Evolutionary conservation across 1,140 invertebrate genomes (phyloP), one percentile per base, ranked within the genome.

Genomic region (Harlomillsia oculata): DNA sequence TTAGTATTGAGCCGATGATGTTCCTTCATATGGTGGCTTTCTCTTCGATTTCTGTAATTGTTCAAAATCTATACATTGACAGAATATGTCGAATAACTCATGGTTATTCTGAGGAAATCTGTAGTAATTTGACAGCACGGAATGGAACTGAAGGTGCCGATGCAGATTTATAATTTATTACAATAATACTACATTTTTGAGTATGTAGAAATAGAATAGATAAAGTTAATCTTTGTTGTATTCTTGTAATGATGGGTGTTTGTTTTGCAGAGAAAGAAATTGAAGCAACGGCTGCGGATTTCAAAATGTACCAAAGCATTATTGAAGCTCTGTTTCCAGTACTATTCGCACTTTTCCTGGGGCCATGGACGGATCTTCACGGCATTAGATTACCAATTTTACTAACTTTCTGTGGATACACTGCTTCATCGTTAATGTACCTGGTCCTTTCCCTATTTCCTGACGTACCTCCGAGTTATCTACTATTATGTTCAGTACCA

Each of bases 21-120:
- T 59, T 62, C 25, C 34, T 54, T 18, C 56, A 58, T 16, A 59
- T 58, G 60, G 21, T 62, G 9, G 60, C 26, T 13, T 40, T 46
- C 9, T 29, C 45, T 4, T 30, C 18, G 20, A 57, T 55, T 4
- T 29, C 54, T 13, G 51, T 58, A 6, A 57, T 62, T 20, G 52
- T 62, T 5, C 60, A 62, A 30, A 58, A 53, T 37, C 32, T 62
- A 6, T 62, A 62, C 25, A 62, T 62, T 44, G 60, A 62, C 16
- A 30, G 60, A 9, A 57, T 62, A 1, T 62, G 60, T 51, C 20
- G 55, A 21, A 43, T 53, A 3, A 26, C 34, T 6, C 23, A 52
- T 28, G 25, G 32, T 16, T 43, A 32, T 28, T 3, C 23, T 14
- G 21, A 25, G 21, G 50, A 40, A 30, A 28, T 50, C 23, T 62